Conservation (phyloP, 2,888 invertebrate genomes). For the Lithophane ornitopus region DNA sequence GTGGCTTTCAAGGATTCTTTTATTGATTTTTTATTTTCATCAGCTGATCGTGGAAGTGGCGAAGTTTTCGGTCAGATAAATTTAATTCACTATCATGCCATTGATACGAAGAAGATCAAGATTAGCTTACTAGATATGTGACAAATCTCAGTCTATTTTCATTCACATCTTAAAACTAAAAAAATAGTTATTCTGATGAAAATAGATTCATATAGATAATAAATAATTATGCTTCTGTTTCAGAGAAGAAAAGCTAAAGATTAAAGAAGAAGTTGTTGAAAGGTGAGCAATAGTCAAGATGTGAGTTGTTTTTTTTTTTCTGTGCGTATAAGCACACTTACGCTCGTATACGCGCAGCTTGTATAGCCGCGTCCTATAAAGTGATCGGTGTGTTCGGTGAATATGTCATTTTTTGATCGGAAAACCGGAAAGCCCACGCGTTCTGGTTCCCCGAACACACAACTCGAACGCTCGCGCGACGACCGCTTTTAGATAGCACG, state of each 20-base stretch:
- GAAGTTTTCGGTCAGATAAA: not conserved
- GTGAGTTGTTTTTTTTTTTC: not conserved
- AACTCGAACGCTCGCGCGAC: too few relatives aligned
- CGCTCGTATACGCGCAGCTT: too few relatives aligned
- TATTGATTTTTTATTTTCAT: too few relatives aligned
- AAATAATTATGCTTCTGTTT: slow-evolving; percentile 1
- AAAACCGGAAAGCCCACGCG: too few relatives aligned
- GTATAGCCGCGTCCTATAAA: too few relatives aligned
- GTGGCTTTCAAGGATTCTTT: too few relatives aligned
- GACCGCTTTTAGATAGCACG: too few relatives aligned
- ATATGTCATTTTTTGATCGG: too few relatives aligned
- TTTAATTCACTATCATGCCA: not conserved
- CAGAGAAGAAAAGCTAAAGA: slow-evolving; percentile 3
- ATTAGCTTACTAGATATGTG: not conserved
- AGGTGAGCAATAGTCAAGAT: slow-evolving; percentile 16
- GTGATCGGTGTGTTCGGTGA: too few relatives aligned
- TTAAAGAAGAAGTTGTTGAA: slow-evolving; percentile 3
- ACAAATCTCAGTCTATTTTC: too few relatives aligned
- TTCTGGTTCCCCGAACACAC: too few relatives aligned
- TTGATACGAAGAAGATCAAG: not conserved
- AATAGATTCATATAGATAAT: not conserved
- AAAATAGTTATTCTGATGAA: not conserved
- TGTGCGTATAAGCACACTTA: not conserved
- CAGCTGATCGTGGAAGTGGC: too few relatives aligned
- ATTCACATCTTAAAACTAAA: not conserved